phyloP scores from a whole-genome alignment of 64 coral and sea anemone species.

The Astreopora myriophthalma region DNA sequence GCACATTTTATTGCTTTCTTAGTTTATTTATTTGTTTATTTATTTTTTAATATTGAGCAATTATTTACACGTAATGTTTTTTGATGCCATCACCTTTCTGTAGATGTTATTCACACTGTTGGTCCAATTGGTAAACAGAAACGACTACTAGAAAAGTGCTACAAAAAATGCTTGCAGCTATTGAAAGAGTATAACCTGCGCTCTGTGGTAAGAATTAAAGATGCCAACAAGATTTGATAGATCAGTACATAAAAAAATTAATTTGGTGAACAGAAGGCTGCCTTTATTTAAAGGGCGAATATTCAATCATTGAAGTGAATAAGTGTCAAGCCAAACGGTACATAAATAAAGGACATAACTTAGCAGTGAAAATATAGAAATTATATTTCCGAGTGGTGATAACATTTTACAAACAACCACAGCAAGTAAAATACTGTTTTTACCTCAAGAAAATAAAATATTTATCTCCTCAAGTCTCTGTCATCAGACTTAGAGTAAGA shows the following conservation, averaged over 20 bases:
- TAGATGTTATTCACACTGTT: constrained; percentile 96
- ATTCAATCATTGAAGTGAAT: background rate
- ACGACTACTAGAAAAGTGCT: constrained; percentile 67
- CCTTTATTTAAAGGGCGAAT: background rate
- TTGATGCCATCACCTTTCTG: background rate
- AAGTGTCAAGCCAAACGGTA: no score
- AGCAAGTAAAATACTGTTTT: no score
- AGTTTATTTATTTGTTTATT: no score
- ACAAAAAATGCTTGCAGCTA: constrained; percentile 69
- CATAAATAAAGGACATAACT: no score
- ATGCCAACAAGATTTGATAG: background rate
- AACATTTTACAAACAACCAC: no score
- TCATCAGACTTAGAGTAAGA: background rate
- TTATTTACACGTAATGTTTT: background rate
- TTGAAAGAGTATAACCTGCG: constrained; percentile 53
- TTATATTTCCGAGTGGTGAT: no score
- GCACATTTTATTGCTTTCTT: no score
- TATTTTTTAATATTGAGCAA: background rate
- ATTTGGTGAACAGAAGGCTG: background rate
- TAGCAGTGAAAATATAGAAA: no score
- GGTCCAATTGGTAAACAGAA: constrained; percentile 82
- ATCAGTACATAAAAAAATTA: background rate
- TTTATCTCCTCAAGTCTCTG: no score
- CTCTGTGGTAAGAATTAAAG: constrained; percentile 64
- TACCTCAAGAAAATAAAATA: no score